Conservation (phyloP, 2,888 invertebrate genomes). For the Oligia strigilis region DNA sequence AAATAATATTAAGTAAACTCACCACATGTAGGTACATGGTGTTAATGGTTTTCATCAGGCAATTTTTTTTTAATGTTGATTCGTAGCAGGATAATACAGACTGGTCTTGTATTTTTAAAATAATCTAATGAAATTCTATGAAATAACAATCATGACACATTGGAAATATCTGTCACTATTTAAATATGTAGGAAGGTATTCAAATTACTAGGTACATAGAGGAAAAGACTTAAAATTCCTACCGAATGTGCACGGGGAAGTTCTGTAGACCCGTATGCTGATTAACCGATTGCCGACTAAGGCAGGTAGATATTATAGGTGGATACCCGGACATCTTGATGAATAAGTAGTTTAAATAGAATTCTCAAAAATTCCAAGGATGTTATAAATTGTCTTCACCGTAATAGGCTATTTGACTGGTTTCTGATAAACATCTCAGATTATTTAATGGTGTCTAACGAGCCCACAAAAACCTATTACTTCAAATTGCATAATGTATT, state of each 20-base stretch:
- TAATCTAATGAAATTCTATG: slow-evolving; percentile 16
- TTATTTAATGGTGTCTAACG: too few species aligned
- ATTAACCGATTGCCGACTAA: slow-evolving; percentile 6
- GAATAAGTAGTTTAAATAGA: not conserved
- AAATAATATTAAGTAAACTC: slow-evolving; percentile 35
- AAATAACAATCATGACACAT: slow-evolving; percentile 33
- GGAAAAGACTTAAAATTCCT: slow-evolving; percentile 39
- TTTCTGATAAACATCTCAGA: too few species aligned
- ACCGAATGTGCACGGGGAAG: slow-evolving; percentile 41
- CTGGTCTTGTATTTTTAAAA: slow-evolving; percentile 6
- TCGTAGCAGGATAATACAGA: not conserved
- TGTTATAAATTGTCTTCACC: not conserved
- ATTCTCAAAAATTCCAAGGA: not conserved
- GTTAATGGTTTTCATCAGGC: slow-evolving; percentile 7
- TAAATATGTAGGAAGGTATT: not conserved
- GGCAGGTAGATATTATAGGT: not conserved
- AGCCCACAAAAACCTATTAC: too few species aligned
- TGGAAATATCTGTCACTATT: not conserved
- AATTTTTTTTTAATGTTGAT: not conserved
- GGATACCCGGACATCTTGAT: not conserved
- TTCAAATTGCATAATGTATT: too few species aligned
- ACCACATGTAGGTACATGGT: slow-evolving; percentile 9
- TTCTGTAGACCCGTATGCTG: slow-evolving; percentile 20
- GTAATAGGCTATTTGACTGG: too few species aligned
- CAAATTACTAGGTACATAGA: not conserved